Base-by-base conservation (phyloP, 1,140 invertebrate genomes). In the Pseudomyrmex gracilis region DNA sequence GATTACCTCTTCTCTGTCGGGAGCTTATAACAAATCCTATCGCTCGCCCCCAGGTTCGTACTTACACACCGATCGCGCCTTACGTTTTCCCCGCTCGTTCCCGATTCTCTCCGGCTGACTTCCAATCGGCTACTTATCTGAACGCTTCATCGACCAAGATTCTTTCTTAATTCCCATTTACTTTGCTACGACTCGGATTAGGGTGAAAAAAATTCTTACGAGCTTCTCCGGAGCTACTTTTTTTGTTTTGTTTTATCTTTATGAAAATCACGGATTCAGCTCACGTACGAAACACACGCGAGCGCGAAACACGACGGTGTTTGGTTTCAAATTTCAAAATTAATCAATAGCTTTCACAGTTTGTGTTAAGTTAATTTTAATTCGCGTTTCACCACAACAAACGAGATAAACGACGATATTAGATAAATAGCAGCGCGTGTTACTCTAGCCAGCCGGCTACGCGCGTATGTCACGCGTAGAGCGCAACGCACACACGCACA, bases 1-100 rank as follows among this genome's bases (percentile, higher is more conserved):
- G 76, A 78, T 78, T 78, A 78, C 64, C 53, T 78, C 76, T 78
- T 78, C 64, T 68, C 76, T 70, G 76, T 78, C 64, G 43, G 53
- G 64, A 78, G 76, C 76, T 78, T 78, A 78, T 78, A 78, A 78
- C 76, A 78, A 78, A 78, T 78, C 51, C 64, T 45, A 78, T 70
- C 76, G 64, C 76, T 78, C 76, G 76, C 20, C 63, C 5, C 1
- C 20, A 51, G 9, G 51, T 68, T 78, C 63, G 74, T 78, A 78
- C 74, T 78, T 77, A 67, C 51, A 77, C 51, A 68, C 63, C 34
- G 43, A 58, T 58, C 64, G 74, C 53, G 53, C 64, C 76, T 78
- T 78, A 68, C 64, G 64, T 78, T 78, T 70, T 78, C 74, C 51
- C 55, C 74, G 20, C 34, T 68, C 51, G 34, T 34, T 45, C 43